These are phyloP conservation scores for Plestiodon gilberti DNA, from an alignment of 2,113 vertebrate genomes.

Conservation along the genomic window DNA sequence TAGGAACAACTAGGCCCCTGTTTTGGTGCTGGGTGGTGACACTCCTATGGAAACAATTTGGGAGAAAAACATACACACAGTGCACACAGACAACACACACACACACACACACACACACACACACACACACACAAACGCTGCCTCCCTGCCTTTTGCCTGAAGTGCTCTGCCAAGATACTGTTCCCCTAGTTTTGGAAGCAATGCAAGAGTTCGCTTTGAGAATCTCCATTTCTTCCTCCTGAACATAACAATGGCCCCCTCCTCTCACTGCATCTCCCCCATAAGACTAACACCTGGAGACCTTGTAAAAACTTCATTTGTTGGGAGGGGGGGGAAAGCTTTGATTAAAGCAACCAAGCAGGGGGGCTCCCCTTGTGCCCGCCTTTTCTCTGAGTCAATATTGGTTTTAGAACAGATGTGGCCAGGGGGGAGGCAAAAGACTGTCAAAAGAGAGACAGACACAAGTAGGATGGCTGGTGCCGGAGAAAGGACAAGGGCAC, in stretches of 20 bases:
- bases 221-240: not conserved
- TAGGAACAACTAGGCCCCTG: too few species aligned
- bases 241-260: conserved; percentile 1
- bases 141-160: conserved; percentile 32
- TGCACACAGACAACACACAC: too few species aligned
- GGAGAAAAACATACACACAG: too few species aligned
- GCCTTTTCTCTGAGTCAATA: conserved; percentile 47
- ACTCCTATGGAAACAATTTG: too few species aligned
- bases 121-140: too few species aligned
- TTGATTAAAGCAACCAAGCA: conserved; percentile 62
- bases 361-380: conserved; percentile 27
- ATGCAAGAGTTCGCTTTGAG: not conserved
- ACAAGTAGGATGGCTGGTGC: conserved; percentile 48
- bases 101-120: too few species aligned
- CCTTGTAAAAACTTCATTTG: conserved; percentile 64
- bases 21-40: too few species aligned
- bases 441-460: not conserved
- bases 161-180: too few species aligned
- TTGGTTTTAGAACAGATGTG: conserved; percentile 60
- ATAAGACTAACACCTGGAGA: conserved; percentile 55
- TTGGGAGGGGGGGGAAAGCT: conserved; percentile 29
- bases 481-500: conserved; percentile 30
- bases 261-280: conserved; percentile 7
- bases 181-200: not conserved
- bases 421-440: conserved; percentile 10